Percentiles rank a stretch among this genome's conserved stretches.
Evolutionary conservation across 2,888 invertebrate species (phyloP).

Genomic region (Eupithecia tripunctaria): DNA sequence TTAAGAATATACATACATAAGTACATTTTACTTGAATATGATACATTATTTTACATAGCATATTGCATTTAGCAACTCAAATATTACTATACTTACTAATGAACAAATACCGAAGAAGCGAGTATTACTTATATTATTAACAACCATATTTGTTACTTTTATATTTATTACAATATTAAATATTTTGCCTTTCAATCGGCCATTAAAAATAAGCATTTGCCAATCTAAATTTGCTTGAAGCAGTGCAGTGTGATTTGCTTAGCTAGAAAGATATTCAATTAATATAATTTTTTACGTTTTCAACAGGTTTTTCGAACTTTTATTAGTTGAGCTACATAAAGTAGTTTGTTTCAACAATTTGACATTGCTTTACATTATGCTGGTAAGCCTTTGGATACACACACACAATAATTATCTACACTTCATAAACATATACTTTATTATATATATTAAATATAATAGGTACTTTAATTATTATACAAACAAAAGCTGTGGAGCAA

Average conservation of each 20-base stretch:
- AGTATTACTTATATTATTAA: neutral
- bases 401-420: neutral
- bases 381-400: neutral
- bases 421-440: neutral
- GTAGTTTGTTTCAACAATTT: too few species aligned
- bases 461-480: neutral
- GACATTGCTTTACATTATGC: neutral
- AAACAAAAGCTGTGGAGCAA: slow-evolving; percentile 4
- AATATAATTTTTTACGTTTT: neutral
- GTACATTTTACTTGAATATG: neutral
- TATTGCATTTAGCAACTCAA: neutral
- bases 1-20: neutral
- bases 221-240: slow-evolving; percentile 51
- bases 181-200: neutral
- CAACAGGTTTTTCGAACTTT: neutral
- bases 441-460: neutral
- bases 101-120: neutral
- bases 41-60: neutral
- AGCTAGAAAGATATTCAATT: neutral
- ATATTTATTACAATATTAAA: neutral
- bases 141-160: neutral
- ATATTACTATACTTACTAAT: neutral
- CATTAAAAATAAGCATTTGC: slow-evolving; percentile 31
- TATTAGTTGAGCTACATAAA: too few species aligned
- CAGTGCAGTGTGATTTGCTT: slow-evolving; percentile 47